Conservation (phyloP, 2,888 invertebrate species). For the Acronicta aceris region DNA sequence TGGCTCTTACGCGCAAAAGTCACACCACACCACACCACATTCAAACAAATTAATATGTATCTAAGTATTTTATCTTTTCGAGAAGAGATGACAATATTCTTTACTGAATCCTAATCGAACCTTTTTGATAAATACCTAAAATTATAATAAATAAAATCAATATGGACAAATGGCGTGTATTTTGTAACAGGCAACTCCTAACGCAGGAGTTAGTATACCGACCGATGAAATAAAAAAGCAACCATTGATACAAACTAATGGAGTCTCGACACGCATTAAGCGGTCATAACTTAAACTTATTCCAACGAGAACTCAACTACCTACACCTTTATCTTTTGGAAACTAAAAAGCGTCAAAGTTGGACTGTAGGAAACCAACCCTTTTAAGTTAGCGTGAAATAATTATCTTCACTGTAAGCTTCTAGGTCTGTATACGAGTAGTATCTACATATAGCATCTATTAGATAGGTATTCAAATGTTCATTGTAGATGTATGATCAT, state of each 20-base stretch:
- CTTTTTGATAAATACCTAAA: too few relatives aligned
- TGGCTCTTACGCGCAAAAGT: too few relatives aligned
- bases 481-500: neutral
- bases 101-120: too few relatives aligned
- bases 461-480: too few relatives aligned
- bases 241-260: slow-evolving; percentile 66
- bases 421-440: too few relatives aligned
- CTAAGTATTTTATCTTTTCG: too few relatives aligned
- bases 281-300: slow-evolving; percentile 34
- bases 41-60: too few relatives aligned
- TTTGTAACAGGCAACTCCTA: slow-evolving; percentile 18
- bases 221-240: slow-evolving; percentile 44
- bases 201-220: slow-evolving; percentile 30
- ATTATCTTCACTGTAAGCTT: slow-evolving; percentile 26
- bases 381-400: slow-evolving; percentile 22
- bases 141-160: neutral
- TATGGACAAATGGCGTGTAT: slow-evolving; percentile 8
- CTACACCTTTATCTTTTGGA: slow-evolving; percentile 43
- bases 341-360: slow-evolving; percentile 28
- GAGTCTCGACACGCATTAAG: slow-evolving; percentile 51
- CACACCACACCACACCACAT: too few relatives aligned
- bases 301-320: slow-evolving; percentile 29
- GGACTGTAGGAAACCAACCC: slow-evolving; percentile 19
- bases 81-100: too few relatives aligned
- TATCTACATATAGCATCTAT: too few relatives aligned